Base-by-base conservation (phyloP, 2,797 vertebrate species). In the Cossypha dichroa region DNA sequence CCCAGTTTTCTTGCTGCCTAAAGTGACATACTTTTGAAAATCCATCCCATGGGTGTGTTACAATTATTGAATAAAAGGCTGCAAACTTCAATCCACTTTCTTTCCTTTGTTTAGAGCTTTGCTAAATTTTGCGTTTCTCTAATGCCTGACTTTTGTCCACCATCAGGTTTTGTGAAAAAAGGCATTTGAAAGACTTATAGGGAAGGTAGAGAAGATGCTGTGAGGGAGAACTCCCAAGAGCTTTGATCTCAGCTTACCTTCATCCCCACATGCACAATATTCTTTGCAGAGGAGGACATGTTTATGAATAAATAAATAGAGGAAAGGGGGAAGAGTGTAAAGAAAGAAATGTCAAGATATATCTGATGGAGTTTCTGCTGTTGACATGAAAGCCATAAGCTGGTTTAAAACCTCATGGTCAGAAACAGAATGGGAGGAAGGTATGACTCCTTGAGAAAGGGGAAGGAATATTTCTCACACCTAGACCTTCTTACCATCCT, bases 261-360 rank as follows among this genome's bases (percentile, higher is more conserved):
- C 74, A 96, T 95, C 79, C 52, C 34, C 88, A 72, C 60, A 80
- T 1, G 18, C 66, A 92, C 63, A 94, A 92, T 52, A 64, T 23
- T 46, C 69, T 90, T 97, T 95, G 80, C 90, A 97, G 97, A 97
- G 22, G 55, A 96, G 59, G 83, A 58, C 43, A 56, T 10, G 63
- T 78, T 96, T 78, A 96, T 95, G 95, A 97, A 97, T 96, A 97
- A 96, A 96, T 83, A 95, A 92, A 95, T 15, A 95, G 18, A 88
- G 66, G 67, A 83, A 64, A 64, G 40, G 22, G 26, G 46, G 40
- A 75, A 88, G 40, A 84, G 15, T 25, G 20, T 54, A 60, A 89
- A 93, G 69, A 51, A 92, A 77, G 46, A 66, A 93, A 70, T 63
- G 56, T 80, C 69, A 94, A 46, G 56, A 28, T 81, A 18, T 29